A percentile compares a stretch with the other conserved stretches of the same genome.
Evolutionary conservation across 2,113 vertebrate species (phyloP).

Genomic region (Desmodus rotundus): DNA sequence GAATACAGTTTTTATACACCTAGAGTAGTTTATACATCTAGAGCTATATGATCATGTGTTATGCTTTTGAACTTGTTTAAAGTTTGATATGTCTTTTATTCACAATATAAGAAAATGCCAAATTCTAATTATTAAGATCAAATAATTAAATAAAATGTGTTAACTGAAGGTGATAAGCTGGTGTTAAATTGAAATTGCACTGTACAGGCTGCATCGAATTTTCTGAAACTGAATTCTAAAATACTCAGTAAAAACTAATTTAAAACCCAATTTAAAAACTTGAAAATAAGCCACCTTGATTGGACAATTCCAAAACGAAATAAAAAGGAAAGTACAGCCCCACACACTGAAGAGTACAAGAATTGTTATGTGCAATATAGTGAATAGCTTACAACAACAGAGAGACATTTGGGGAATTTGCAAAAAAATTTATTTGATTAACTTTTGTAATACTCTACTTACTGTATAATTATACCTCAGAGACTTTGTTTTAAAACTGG

Average conservation of each 20-base stretch:
- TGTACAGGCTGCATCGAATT: neutral
- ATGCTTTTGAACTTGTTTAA: neutral
- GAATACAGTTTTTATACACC: neutral
- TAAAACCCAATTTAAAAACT: neutral
- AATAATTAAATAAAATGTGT: neutral
- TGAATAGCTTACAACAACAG: neutral
- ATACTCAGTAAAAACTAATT: neutral
- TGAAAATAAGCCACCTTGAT: neutral
- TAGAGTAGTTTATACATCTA: neutral
- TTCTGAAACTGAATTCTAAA: neutral
- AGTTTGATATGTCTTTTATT: neutral
- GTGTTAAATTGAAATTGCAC: neutral
- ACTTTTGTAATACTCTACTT: neutral
- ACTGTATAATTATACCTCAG: neutral
- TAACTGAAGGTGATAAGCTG: neutral
- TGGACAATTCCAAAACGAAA: neutral
- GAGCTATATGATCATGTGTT: no score
- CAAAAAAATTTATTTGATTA: neutral
- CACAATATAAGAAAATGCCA: neutral
- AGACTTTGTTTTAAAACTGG: neutral
- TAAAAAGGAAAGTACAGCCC: no score
- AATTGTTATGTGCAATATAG: neutral
- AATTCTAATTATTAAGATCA: neutral
- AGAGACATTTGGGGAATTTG: neutral
- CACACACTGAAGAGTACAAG: neutral